Base-by-base conservation (phyloP, 2,888 invertebrate genomes). In the Drosophila paranaensis region DNA sequence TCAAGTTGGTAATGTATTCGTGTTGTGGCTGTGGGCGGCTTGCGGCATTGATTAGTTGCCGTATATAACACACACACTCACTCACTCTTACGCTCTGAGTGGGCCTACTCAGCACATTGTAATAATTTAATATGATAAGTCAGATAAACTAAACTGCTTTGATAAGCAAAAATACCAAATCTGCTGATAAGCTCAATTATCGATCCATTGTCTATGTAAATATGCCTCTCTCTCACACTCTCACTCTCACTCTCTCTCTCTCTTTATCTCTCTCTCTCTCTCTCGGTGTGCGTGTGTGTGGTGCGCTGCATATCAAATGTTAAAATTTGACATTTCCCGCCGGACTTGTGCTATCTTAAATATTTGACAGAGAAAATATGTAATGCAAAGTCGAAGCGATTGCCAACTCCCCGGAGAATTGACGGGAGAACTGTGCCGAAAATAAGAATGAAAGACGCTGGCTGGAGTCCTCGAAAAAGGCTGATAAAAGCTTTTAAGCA, bases 131-230 rank as follows among this genome's bases (percentile, higher is more conserved):
- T 84, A 87, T 86, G 83, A 67, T 71, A 71, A 68, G 58, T 67
- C 45, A 51, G 89, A 89, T 89, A 84, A 89, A 75, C 73, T 64
- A 68, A 83, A 84, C 62, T 73, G 89, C 84, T 71, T 84, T 71
- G 84, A 84, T 84, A 84, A 84, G 89, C 84, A 65, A 76, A 81
- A 88, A 76, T 76, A 68, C 54, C 62, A 74, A 75, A 71, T 66
- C 58, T 71, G 85, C 88, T 89, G 84, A 84, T 84, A 84, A 89
- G 89, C 74, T 71, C 76, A 89, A 79, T 88, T 84, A 89, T 84
- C 84, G 84, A 84, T 89, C 89, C 69, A 60, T 60, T 60, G 60
- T 14, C 13, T 16, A 30, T 20, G 16, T 10, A 37, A 58, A 46
- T 58, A 58, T 1, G 43, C 14, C 16, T 9, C 39, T 37, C n/a